Conservation (phyloP, 2,113 vertebrate species). For the Monopterus albus region DNA sequence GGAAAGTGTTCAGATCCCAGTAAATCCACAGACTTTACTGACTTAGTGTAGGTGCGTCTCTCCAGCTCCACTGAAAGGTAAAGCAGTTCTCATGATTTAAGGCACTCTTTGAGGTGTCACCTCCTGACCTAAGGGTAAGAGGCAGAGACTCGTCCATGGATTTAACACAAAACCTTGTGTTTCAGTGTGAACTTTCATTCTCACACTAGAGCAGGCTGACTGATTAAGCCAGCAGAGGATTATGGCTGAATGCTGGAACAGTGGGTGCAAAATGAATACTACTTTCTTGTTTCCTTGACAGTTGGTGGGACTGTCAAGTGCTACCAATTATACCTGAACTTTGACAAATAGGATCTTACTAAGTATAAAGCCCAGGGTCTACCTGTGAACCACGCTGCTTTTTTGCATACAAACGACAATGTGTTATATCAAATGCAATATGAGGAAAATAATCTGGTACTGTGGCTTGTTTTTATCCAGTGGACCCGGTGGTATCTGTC, state of each 20-base stretch:
- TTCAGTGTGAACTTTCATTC: slow-evolving; percentile 67
- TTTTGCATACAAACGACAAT: slow-evolving; percentile 25
- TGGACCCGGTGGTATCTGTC: no score
- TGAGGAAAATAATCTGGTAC: no score
- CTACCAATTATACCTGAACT: slow-evolving; percentile 41
- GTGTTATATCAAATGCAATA: slow-evolving; percentile 17
- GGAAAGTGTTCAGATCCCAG: slow-evolving; percentile 67
- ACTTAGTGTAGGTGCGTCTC: slow-evolving; percentile 71
- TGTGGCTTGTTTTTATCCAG: no score
- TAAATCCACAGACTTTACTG: slow-evolving; percentile 82
- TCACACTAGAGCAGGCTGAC: slow-evolving; percentile 63
- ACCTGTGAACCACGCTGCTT: slow-evolving; percentile 46
- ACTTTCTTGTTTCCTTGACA: slow-evolving; percentile 63
- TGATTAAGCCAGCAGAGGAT: slow-evolving; percentile 55
- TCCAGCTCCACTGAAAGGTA: slow-evolving; percentile 73
- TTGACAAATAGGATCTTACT: slow-evolving; percentile 24
- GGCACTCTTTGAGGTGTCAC: slow-evolving; percentile 73
- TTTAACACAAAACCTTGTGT: slow-evolving; percentile 70
- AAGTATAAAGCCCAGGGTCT: slow-evolving; percentile 15
- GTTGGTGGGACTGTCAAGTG: slow-evolving; percentile 46
- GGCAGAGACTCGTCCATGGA: slow-evolving; percentile 66
- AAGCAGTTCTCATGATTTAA: slow-evolving; percentile 81
- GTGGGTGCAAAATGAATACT: slow-evolving; percentile 39
- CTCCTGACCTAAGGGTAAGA: slow-evolving; percentile 77
- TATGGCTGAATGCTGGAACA: slow-evolving; percentile 50